Evolutionary conservation across 2,113 vertebrate genomes (phyloP).

Genomic region (Malurus melanocephalus): DNA sequence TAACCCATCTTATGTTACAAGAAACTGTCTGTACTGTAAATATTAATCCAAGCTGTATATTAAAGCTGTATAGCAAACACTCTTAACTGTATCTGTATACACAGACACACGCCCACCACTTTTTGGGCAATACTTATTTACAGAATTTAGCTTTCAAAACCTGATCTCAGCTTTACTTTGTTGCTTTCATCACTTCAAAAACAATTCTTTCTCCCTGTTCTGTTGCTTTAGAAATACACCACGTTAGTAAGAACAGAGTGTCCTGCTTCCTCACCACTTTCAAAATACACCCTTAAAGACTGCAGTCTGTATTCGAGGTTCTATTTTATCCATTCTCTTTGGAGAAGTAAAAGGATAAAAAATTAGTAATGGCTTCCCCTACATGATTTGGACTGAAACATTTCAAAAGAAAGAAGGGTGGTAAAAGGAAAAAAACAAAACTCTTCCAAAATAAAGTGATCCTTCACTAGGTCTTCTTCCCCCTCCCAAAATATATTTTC

Average conservation of each 20-base stretch:
- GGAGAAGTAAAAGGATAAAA: neutral
- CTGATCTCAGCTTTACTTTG: neutral
- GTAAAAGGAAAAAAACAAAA: neutral
- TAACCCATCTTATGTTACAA: neutral
- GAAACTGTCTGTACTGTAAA: neutral
- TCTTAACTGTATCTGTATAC: neutral
- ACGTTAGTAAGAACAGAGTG: neutral
- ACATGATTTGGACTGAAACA: neutral
- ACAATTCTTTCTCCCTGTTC: neutral
- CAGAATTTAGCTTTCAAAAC: conserved; percentile 7
- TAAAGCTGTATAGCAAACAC: neutral
- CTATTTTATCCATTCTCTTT: neutral
- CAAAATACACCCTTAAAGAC: neutral
- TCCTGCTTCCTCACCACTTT: conserved; percentile 2
- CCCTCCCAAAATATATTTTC: neutral
- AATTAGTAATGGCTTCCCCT: neutral
- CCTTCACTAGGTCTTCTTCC: neutral
- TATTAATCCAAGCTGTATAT: neutral
- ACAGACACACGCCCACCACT: neutral
- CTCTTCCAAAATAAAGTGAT: neutral
- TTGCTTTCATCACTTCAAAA: conserved; percentile 27
- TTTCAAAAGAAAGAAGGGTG: neutral
- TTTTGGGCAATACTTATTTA: neutral
- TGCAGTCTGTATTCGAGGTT: neutral
- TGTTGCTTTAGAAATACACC: conserved; percentile 15